Base-by-base conservation (phyloP, 2,888 invertebrate genomes). In the Pheosia gnoma region DNA sequence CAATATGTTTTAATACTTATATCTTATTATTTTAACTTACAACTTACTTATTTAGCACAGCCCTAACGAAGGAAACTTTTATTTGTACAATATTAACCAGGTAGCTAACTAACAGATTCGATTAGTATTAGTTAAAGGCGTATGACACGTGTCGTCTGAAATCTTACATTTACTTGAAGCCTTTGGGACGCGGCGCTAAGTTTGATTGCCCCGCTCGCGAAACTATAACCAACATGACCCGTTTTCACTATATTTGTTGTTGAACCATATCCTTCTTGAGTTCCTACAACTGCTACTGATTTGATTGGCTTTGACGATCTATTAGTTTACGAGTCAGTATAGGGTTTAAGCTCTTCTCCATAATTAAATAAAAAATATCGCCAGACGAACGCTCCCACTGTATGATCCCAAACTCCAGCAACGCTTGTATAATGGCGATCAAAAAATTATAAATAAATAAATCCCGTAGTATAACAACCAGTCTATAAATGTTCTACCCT, bases 201-300 rank as follows among this genome's bases (percentile, higher is more conserved):
- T 61, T 61, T 58, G 54, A 61, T 61, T 61, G 49, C 37, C 37
- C 8, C 53, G 53, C 9, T 5, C 8, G 10, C 53, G 37, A 37
- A 9, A 37, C 25, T 25, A 25, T 53, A 7, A 4, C 37, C 11
- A 9, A 53, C 37, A 53, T 37, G 37, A 9, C 53, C 53, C 8
- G 37, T 38, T n/a, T 47, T 47, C 47, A 47, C 47, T n/a, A 11
- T 6, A n/a, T 11, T 47, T 47, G 11, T 47, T 5, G 11, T 0
- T 5, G 5, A 47, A 47, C 47, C n/a, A 5, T 5, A 11, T 11
- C n/a, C 11, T n/a, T 47, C 5, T n/a, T 2, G 5, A 47, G 47
- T n/a, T 47, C 43, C 25, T 25, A 25, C 25, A 8, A 43, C 8
- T 8, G 41, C 41, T 7, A 41, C 41, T 41, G 41, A 41, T 7